A percentile compares a stretch with the other conserved stretches of the same genome.
phyloP scores from a whole-genome alignment of 1,140 invertebrate species.

The Drosophila rhopaloa region DNA sequence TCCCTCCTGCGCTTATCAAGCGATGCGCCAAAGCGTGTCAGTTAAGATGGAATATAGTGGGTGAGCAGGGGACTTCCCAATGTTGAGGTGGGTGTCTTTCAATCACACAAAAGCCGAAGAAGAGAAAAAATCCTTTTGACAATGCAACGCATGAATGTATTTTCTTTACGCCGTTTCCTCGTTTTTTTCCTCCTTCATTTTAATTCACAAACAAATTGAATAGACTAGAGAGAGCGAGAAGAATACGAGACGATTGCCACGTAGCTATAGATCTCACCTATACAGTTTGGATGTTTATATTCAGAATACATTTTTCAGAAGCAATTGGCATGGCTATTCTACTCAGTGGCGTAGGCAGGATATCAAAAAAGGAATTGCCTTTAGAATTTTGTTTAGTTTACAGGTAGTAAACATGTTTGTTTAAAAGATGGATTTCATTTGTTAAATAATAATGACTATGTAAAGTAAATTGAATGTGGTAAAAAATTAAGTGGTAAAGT shows the following conservation, averaged over 20 bases:
- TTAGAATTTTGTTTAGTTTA: neutral
- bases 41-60: constrained; percentile 37
- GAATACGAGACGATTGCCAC: constrained; percentile 62
- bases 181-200: constrained; percentile 36
- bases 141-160: constrained; percentile 69
- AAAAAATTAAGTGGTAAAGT: no score
- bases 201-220: constrained; percentile 76
- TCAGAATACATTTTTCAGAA: constrained; percentile 56
- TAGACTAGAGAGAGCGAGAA: constrained; percentile 56
- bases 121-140: constrained; percentile 68
- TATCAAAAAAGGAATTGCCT: neutral
- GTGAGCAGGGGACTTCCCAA: neutral
- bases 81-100: constrained; percentile 33
- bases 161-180: constrained; percentile 26
- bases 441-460: no score
- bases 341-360: neutral
- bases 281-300: constrained; percentile 31
- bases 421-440: no score
- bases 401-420: neutral
- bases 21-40: constrained; percentile 78
- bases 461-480: no score
- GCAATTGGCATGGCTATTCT: constrained; percentile 57
- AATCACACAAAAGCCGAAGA: constrained; percentile 53
- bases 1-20: constrained; percentile 65
- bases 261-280: constrained; percentile 68